Evolutionary conservation across 2,113 vertebrate genomes (phyloP).

Genomic region (Anseranas semipalmata): DNA sequence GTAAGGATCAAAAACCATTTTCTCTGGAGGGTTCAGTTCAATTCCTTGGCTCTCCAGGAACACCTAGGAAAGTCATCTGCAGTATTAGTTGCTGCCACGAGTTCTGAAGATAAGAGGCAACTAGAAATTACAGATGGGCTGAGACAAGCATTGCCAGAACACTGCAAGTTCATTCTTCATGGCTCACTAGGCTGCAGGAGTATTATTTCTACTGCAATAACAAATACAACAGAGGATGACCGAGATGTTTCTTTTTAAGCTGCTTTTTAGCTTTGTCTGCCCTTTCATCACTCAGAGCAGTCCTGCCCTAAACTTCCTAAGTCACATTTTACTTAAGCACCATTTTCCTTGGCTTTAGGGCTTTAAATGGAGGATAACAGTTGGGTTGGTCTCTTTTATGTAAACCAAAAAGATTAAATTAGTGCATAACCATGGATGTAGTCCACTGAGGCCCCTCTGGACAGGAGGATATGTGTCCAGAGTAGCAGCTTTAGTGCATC

Average conservation of each 20-base stretch:
- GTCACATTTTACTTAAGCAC: neutral
- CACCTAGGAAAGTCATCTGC: constrained; percentile 71
- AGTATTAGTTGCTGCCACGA: neutral
- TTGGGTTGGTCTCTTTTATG: neutral
- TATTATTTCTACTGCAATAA: neutral
- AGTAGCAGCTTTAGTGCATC: neutral
- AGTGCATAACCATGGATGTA: neutral
- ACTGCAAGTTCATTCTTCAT: neutral
- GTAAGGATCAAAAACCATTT: constrained; percentile 83
- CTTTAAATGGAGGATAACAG: neutral
- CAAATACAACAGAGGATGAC: neutral
- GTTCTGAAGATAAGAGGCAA: neutral
- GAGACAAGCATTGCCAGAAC: neutral
- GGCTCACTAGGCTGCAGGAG: neutral
- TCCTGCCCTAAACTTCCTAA: neutral
- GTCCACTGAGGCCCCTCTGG: neutral
- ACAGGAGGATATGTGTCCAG: neutral
- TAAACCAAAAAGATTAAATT: neutral
- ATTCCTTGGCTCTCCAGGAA: constrained; percentile 94
- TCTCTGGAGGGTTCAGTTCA: constrained; percentile 85
- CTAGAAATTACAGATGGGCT: neutral
- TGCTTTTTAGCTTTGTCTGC: neutral
- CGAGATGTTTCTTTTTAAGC: neutral
- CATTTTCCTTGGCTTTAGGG: neutral
- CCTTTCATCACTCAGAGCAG: neutral